Evolutionary conservation across 92 coral and sea anemone species (phyloP).

Genomic region (Umimayanthus chanpuru): DNA sequence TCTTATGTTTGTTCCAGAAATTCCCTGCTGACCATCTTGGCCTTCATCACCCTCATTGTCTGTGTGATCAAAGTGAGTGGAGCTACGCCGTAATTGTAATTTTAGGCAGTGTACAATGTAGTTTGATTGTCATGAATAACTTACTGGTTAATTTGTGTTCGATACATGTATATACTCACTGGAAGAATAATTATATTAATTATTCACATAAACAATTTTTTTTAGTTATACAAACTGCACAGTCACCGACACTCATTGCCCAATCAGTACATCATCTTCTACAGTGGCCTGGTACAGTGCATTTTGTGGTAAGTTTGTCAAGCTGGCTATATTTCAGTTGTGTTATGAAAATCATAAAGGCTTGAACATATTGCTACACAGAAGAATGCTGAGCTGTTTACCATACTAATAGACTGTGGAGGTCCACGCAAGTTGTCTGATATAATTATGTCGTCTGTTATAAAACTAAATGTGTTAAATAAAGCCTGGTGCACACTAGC

Average conservation of each 20-base stretch:
- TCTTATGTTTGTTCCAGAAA: slow-evolving; percentile 57
- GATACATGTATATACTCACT: background rate
- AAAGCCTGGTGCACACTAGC: too few species aligned
- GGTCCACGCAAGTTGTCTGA: too few species aligned
- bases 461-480: too few species aligned
- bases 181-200: background rate
- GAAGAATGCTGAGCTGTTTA: too few species aligned
- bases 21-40: slow-evolving; percentile 67
- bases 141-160: background rate
- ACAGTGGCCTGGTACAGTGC: slow-evolving; percentile 86
- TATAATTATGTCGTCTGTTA: too few species aligned
- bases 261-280: slow-evolving; percentile 90
- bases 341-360: background rate
- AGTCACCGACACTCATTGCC: slow-evolving; percentile 84
- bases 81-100: too few species aligned
- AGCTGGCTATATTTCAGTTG: background rate
- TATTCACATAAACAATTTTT: background rate
- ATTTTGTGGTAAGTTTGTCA: slow-evolving; percentile 76
- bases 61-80: slow-evolving; percentile 73
- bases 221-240: slow-evolving; percentile 79
- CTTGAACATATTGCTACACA: background rate
- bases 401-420: too few species aligned
- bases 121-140: background rate
- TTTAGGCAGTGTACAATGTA: background rate
- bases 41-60: slow-evolving; percentile 67